Evolutionary conservation across 2,113 vertebrate species (phyloP).

Genomic region (Nothobranchius kuhntae): DNA sequence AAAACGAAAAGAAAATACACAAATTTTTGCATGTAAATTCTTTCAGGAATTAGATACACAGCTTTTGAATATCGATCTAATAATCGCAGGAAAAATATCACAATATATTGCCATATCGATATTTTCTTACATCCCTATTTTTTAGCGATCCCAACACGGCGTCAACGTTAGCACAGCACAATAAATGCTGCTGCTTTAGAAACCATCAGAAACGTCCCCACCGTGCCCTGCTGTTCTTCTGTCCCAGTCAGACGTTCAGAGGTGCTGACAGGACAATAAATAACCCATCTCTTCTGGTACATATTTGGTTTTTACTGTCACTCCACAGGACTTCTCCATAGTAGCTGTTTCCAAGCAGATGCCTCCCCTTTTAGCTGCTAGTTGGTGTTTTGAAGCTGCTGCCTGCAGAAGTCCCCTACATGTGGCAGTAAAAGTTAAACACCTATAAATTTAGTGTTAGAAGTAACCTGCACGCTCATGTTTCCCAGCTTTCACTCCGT

Average conservation of each 20-base stretch:
- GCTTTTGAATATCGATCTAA: too few species aligned
- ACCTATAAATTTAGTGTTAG: constrained; percentile 15
- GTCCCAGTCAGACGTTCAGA: not conserved
- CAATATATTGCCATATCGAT: too few species aligned
- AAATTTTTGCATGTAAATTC: too few species aligned
- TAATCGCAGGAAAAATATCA: too few species aligned
- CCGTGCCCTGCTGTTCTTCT: not conserved
- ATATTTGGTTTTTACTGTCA: constrained; percentile 1
- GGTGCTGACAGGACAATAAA: not conserved
- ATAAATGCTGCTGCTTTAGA: not conserved
- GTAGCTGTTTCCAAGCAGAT: not conserved
- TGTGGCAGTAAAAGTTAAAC: constrained; percentile 18
- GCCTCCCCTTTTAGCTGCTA: not conserved
- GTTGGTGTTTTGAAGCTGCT: not conserved
- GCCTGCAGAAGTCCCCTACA: constrained; percentile 1
- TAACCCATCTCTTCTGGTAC: not conserved
- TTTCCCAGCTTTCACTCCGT: constrained; percentile 1
- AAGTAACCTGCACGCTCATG: constrained; percentile 8
- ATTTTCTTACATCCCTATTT: too few species aligned
- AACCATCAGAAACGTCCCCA: not conserved
- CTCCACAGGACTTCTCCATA: not conserved
- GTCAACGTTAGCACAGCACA: not conserved
- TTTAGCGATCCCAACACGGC: not conserved
- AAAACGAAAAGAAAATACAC: too few species aligned
- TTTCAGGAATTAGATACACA: too few species aligned